phyloP scores from a whole-genome alignment of 1,140 invertebrate species.

The Copidosoma floridanum region DNA sequence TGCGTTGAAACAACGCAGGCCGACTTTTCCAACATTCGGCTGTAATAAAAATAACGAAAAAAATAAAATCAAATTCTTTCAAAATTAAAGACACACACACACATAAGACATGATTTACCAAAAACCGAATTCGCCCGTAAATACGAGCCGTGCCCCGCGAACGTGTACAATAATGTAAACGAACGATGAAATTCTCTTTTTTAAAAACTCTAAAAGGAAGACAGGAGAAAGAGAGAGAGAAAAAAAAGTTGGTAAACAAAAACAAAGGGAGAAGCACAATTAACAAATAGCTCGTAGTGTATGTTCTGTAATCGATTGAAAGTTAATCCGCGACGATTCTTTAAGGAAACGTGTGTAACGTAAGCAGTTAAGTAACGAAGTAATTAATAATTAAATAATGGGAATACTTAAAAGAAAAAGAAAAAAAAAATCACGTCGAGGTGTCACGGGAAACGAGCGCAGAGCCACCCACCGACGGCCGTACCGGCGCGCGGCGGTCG shows the following conservation, averaged over 20 bases:
- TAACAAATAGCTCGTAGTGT: constrained; percentile 57
- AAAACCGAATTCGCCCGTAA: constrained; percentile 25
- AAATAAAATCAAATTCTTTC: constrained; percentile 5
- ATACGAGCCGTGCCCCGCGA: constrained; percentile 43
- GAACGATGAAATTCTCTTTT: constrained; percentile 30
- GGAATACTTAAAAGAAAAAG: too few relatives aligned
- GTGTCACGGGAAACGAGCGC: constrained; percentile 10
- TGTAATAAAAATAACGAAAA: constrained; percentile 1
- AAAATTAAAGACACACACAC: neutral
- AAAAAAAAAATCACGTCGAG: constrained; percentile 38
- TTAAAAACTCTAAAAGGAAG: constrained; percentile 38
- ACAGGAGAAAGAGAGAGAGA: constrained; percentile 35
- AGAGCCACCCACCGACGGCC: neutral
- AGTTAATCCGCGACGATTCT: constrained; percentile 39
- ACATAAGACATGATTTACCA: constrained; percentile 11
- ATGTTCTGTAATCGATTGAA: constrained; percentile 57
- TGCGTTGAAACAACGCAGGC: constrained; percentile 3
- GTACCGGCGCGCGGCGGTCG: constrained; percentile 37
- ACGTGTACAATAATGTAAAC: constrained; percentile 49
- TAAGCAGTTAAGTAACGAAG: constrained; percentile 26
- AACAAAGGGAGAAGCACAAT: constrained; percentile 41
- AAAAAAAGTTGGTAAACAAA: too few relatives aligned
- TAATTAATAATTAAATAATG: constrained; percentile 41
- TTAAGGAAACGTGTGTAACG: constrained; percentile 21
- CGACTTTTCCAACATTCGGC: neutral